phyloP scores from a whole-genome alignment of 2,888 invertebrate species.

The Ptychoptera albimana region DNA sequence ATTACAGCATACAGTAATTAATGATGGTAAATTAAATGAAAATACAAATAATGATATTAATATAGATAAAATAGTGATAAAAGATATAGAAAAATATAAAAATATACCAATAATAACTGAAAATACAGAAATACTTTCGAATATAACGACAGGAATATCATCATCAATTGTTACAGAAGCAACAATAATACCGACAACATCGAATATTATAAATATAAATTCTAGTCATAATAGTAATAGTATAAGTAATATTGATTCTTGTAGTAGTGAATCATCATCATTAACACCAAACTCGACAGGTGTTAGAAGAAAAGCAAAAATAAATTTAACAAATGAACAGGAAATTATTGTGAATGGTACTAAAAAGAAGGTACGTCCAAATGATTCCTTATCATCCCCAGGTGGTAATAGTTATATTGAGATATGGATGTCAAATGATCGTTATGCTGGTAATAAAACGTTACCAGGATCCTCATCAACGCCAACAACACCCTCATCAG shows the following conservation, averaged over 20 bases:
- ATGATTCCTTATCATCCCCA: conserved; percentile 36
- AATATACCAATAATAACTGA: too few relatives aligned
- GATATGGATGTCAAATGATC: conserved; percentile 29
- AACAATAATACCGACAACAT: too few relatives aligned
- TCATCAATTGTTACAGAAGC: too few relatives aligned
- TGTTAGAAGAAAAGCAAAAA: conserved; percentile 9
- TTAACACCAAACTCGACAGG: conserved; percentile 5
- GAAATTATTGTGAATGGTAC: conserved; percentile 33
- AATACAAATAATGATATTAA: too few relatives aligned
- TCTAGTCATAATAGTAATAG: too few relatives aligned
- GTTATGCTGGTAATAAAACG: conserved; percentile 19
- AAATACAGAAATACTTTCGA: too few relatives aligned
- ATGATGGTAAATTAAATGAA: too few relatives aligned
- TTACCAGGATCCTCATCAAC: neutral
- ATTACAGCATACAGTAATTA: too few relatives aligned
- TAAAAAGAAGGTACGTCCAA: conserved; percentile 46
- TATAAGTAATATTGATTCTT: neutral
- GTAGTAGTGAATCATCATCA: conserved; percentile 1
- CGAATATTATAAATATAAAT: too few relatives aligned
- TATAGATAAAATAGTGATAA: too few relatives aligned
- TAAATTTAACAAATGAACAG: conserved; percentile 1
- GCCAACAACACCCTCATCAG: neutral
- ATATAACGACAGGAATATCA: too few relatives aligned
- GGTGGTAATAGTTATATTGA: conserved; percentile 19
- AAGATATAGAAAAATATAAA: too few relatives aligned